Evolutionary conservation across 2,888 invertebrate species (phyloP), one percentile per base, ranked within the genome.

Genomic region (Ceramica pisi): DNA sequence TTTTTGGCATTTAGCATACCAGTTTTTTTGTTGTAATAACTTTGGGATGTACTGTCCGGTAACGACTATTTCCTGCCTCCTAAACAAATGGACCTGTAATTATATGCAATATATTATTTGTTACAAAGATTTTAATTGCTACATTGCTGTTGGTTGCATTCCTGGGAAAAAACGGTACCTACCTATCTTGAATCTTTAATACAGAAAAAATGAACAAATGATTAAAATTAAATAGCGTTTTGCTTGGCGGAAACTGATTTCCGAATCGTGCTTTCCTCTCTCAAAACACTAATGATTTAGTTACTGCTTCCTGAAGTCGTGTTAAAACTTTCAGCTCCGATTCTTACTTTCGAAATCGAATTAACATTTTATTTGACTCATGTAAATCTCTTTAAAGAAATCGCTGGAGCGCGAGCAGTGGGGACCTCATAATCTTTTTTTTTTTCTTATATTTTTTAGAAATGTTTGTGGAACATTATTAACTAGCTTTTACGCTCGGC

Each of bases 1-100:
- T 67, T 57, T 85, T 78, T 81, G 67, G 31, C 71, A 83, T 85
- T 71, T 73, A 63, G 4, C 14, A 23, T 60, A 70, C 70, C 59
- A 66, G 72, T 81, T 77, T 35, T 26, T 26, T 67, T 51, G 60
- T 53, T 57, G 70, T 53, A 80, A 77, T 71, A 31, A 57, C 46
- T 68, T 75, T 81, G 57, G 70, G 75, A 81, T 75, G 51, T 31
- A 26, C 57, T 41, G 51, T 83, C 75, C 70, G 72, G 70, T 59
- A 67, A 53, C 35, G 21, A 41, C 16, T 73, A 63, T 83, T 73
- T 83, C 81, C 83, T 83, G 71, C 51, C 59, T 44, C 7, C 10
- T 55, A 26, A 50, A 63, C 62, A 73, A 64, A 64, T 71, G 23
- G 46, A 48, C 19, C 41, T 61, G 21, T 79, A 67, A 79, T 82